Percentiles rank a stretch among this genome's conserved stretches.
Conservation (phyloP, 2,797 vertebrate genomes). For the Danio aesculapii region DNA sequence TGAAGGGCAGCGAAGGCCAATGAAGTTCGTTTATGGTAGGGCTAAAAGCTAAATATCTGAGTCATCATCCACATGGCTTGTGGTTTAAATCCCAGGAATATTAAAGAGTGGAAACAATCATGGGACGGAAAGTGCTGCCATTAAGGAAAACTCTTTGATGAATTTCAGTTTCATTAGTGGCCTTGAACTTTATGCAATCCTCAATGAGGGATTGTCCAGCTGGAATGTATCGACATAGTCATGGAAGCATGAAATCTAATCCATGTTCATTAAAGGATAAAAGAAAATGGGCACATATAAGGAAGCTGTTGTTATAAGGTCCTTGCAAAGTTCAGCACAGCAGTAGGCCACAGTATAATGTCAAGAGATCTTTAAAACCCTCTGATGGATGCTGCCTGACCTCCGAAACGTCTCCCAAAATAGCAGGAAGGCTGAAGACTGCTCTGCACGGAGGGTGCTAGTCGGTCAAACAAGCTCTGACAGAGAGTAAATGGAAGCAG, state of each 20-base stretch:
- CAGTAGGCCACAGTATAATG: not conserved
- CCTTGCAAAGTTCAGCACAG: conserved; percentile 8
- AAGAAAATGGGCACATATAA: not conserved
- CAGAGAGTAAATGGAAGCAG: not conserved
- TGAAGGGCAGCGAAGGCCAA: not conserved
- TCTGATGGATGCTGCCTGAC: conserved; percentile 27
- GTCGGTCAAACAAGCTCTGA: not conserved
- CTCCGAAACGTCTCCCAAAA: conserved; percentile 35
- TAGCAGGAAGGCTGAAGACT: conserved; percentile 23
- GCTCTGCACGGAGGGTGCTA: not conserved
- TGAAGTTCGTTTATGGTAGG: not conserved
- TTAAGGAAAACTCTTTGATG: not conserved
- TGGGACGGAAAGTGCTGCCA: not conserved
- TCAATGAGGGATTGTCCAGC: conserved; percentile 10
- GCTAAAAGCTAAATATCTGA: not conserved
- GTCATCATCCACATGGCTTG: not conserved
- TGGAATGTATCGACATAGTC: conserved; percentile 24
- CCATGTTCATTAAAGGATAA: conserved; percentile 10
- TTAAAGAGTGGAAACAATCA: not conserved
- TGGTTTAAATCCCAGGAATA: not conserved
- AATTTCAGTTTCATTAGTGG: conserved; percentile 8
- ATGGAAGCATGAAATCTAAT: conserved; percentile 26
- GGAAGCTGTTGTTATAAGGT: conserved; percentile 6
- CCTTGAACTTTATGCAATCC: conserved; percentile 19
- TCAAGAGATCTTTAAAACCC: conserved; percentile 36